Base-by-base conservation (phyloP, 2,113 vertebrate species). In the Eolophus roseicapilla region DNA sequence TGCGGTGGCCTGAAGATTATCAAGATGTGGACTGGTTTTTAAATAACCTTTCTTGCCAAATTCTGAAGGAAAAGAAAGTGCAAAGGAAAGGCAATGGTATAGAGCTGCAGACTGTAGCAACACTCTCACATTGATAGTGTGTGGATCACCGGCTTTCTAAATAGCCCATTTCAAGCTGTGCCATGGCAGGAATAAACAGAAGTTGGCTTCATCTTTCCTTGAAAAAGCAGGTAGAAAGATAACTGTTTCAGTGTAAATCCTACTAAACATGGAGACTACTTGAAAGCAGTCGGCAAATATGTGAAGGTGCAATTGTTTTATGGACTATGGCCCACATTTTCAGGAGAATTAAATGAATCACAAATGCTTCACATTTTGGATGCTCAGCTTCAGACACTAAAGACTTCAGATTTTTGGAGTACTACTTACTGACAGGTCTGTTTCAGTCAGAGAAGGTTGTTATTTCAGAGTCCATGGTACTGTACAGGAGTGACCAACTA, bases 21-120 rank as follows among this genome's bases (percentile, higher is more conserved):
- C 99, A 99, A 96, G 99, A 99, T 70, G 53, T 99, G 17, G 97
- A 96, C 17, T 99, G 98, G 98, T 99, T 99, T 97, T 98, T 99
- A 80, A 70, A 97, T 64, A 98, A 93, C 18, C 98, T 99, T 64
- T 94, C 98, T 68, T 88, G 95, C 12, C 96, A 96, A 78, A 98
- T 99, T 35, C 88, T 98, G 20, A 98, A 97, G 88, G 95, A 98
- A 82, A 96, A 94, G 19, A 97, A 97, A 68, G 64, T 95, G 17
- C 95, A 80, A 74, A 96, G 65, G 73, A 70, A 77, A 86, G 28
- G 14, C 7, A 10, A 13, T 4, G 3, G 1, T 14, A 44, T 96
- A 24, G 95, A 92, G 27, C 59, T 98, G 87, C 96, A 95, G 67
- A 77, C n/a, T 11, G 6, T 98, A 47, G 43, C 73, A 23, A 92